Evolutionary conservation across 2,797 vertebrate species (phyloP), one percentile per base, ranked within the genome.

Genomic region (Pyrocephalus nanus): DNA sequence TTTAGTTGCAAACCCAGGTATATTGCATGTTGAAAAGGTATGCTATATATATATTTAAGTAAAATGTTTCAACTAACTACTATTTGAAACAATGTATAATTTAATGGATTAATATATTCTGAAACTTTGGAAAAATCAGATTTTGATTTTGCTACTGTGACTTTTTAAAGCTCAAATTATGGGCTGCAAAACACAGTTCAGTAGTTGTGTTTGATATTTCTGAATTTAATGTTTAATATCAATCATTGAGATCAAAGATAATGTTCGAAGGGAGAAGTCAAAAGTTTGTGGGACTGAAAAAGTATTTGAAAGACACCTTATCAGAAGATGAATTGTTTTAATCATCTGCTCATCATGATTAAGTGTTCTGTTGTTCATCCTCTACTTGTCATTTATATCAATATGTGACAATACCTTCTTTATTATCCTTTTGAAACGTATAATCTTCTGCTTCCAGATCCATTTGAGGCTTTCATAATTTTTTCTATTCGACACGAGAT

Each of bases 401-500:
- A 50, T 88, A n/a, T 83, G 25, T 67, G 84, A 81, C 84, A 86
- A 61, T 79, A 47, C 81, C 15, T 61, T 73, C 29, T 73, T 82
- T 73, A 86, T 72, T 81, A 57, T 48, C 50, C 64, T 77, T 75
- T 72, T 91, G 74, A 92, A 93, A 93, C 65, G 57, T 92, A 38
- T 93, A 53, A 92, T 88, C 83, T 97, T 97, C 53, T 75, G 53
- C 85, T 96, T 96, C 89, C 97, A 99, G 99, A 99, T 98, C 98
- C 99, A 57, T 99, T 99, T 97, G 99, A 99, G 96, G 99, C 99
- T 94, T 99, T 99, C 97, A 99, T 99, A 96, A 99, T 99, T 98
- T 99, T 99, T 97, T 99, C 99, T 54, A 99, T 99, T 97, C 99
- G 99, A 19, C 99, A 99, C 20, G 99, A 99, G 97, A 99, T 99